Evolutionary conservation across 2,113 vertebrate genomes (phyloP).

Genomic region (Sisor rabdophorus): DNA sequence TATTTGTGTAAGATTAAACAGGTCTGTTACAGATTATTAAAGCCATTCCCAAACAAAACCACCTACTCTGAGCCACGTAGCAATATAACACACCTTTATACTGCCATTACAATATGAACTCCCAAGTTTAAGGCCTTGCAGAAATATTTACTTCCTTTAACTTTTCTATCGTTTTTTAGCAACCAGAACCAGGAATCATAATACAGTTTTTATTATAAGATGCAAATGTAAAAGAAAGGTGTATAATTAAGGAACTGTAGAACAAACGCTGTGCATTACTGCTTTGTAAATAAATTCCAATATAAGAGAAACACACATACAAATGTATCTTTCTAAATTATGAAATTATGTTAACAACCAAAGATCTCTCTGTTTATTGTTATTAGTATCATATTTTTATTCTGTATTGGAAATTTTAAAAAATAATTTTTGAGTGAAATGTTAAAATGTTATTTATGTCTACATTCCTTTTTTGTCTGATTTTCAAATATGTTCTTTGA

Average conservation of each 20-base stretch:
- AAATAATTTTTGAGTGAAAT: slow-evolving; percentile 7
- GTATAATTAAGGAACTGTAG: background rate
- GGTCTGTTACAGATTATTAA: background rate
- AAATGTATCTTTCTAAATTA: background rate
- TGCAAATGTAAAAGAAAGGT: background rate
- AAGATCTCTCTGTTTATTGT: background rate
- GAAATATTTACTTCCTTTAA: background rate
- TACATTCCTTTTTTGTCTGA: slow-evolving; percentile 5
- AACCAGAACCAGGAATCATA: background rate
- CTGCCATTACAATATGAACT: background rate
- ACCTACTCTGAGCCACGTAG: background rate
- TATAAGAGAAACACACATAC: background rate
- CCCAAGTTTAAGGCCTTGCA: background rate
- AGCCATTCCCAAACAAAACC: background rate
- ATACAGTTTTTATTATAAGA: no score
- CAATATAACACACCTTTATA: slow-evolving; percentile 1
- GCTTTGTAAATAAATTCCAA: background rate
- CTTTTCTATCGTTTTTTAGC: background rate
- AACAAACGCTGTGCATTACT: background rate
- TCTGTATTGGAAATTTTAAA: background rate
- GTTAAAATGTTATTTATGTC: slow-evolving; percentile 3
- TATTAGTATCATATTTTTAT: background rate
- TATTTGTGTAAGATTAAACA: background rate
- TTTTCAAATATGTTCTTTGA: background rate
- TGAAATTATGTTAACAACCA: background rate